These are phyloP conservation scores for Megaceryle torquata DNA, from an alignment of 2,113 vertebrate genomes.

Conservation along the genomic window DNA sequence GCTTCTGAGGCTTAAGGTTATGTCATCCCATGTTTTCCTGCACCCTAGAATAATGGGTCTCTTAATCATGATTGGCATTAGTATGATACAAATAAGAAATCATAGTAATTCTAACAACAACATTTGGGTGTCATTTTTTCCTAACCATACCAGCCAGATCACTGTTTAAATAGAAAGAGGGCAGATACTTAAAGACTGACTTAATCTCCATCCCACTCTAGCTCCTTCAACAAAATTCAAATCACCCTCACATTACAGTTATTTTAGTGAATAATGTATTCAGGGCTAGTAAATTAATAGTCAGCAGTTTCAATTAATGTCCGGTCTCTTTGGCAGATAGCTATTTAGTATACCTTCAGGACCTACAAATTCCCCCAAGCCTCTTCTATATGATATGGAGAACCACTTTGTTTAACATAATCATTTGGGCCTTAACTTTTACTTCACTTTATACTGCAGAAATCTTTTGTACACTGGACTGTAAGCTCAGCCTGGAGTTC, in stretches of 20 bases:
- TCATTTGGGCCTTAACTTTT: background rate
- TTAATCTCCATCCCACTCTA: background rate
- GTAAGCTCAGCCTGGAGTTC: background rate
- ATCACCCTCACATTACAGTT: background rate
- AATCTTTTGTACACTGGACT: background rate
- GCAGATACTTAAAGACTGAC: background rate
- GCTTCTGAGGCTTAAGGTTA: background rate
- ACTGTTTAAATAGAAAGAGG: background rate
- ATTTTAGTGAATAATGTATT: background rate
- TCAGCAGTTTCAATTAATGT: background rate
- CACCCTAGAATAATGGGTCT: background rate
- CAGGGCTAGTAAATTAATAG: background rate
- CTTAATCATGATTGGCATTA: conserved; percentile 9
- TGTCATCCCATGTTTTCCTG: background rate
- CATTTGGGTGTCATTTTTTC: background rate
- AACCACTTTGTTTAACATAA: background rate
- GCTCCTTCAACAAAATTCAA: background rate
- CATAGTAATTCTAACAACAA: background rate
- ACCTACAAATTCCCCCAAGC: background rate
- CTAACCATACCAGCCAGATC: background rate
- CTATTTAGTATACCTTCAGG: background rate
- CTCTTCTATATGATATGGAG: background rate
- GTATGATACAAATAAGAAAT: background rate
- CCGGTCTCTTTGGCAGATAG: background rate
- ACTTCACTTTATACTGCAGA: background rate